These are phyloP conservation scores for Vulpes ferrilata DNA, from an alignment of 2,113 vertebrate species.

Conservation along the genomic window DNA sequence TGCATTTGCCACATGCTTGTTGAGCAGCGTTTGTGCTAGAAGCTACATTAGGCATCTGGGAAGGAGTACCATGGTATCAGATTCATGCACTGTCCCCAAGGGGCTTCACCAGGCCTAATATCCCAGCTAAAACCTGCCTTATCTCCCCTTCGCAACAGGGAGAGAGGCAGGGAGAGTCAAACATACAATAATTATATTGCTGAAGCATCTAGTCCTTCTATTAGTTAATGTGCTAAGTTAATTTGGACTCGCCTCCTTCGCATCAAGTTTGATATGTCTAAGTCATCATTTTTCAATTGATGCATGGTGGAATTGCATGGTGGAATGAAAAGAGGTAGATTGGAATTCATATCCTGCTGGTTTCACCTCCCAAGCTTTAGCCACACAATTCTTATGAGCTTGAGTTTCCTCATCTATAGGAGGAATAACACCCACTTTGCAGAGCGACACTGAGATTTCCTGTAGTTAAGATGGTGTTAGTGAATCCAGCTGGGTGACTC, in stretches of 20 bases:
- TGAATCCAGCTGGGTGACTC: not conserved
- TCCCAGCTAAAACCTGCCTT: not conserved
- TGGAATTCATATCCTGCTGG: no score
- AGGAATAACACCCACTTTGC: not conserved
- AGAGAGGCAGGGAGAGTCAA: not conserved
- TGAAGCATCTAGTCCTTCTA: not conserved
- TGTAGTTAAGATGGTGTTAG: not conserved
- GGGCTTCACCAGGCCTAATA: not conserved
- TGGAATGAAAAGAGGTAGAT: not conserved
- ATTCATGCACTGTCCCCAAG: not conserved
- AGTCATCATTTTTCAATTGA: not conserved
- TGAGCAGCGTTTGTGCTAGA: conserved; percentile 9
- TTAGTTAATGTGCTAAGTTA: not conserved
- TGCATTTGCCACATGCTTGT: not conserved
- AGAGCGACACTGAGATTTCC: not conserved
- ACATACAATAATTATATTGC: not conserved
- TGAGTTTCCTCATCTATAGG: not conserved
- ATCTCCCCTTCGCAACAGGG: not conserved
- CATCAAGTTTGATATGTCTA: not conserved
- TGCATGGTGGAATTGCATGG: no score
- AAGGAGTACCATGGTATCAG: not conserved
- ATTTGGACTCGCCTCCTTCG: not conserved
- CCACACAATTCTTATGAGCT: not conserved
- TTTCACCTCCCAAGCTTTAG: not conserved
- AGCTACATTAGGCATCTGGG: not conserved